These are phyloP conservation scores for Ectobius pallidus DNA, from an alignment of 2,888 invertebrate genomes.

Conservation along the genomic window DNA sequence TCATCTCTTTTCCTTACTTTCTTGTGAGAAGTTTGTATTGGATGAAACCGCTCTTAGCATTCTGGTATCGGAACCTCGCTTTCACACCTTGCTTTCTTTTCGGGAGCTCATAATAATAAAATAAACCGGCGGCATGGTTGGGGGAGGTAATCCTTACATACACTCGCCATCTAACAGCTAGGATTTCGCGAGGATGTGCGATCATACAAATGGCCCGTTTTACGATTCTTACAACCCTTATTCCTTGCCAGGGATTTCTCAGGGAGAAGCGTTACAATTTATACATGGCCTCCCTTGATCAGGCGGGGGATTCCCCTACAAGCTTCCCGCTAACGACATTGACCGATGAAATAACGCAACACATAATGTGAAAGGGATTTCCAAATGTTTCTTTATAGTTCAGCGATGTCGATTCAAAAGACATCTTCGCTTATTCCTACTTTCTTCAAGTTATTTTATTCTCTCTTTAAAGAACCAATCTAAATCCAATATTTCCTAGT, in stretches of 20 bases:
- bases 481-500: too few relatives aligned
- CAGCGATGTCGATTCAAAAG: too few relatives aligned
- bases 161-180: slow-evolving; percentile 8
- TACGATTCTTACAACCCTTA: slow-evolving; percentile 31
- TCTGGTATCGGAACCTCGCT: too few relatives aligned
- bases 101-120: slow-evolving; percentile 25
- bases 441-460: too few relatives aligned
- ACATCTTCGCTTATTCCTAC: too few relatives aligned
- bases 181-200: slow-evolving; percentile 37
- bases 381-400: too few relatives aligned
- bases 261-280: slow-evolving; percentile 25
- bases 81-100: too few relatives aligned
- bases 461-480: too few relatives aligned
- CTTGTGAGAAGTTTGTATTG: too few relatives aligned
- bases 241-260: slow-evolving; percentile 23
- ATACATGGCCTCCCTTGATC: not conserved
- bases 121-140: slow-evolving; percentile 17
- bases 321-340: not conserved
- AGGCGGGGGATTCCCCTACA: not conserved
- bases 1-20: too few relatives aligned
- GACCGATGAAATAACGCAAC: not conserved
- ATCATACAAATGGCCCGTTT: slow-evolving; percentile 42
- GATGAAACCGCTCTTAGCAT: too few relatives aligned
- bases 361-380: too few relatives aligned
- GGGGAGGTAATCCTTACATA: slow-evolving; percentile 20